Evolutionary conservation across 1,140 invertebrate genomes (phyloP).

Genomic region (Drosophila kurseongensis): DNA sequence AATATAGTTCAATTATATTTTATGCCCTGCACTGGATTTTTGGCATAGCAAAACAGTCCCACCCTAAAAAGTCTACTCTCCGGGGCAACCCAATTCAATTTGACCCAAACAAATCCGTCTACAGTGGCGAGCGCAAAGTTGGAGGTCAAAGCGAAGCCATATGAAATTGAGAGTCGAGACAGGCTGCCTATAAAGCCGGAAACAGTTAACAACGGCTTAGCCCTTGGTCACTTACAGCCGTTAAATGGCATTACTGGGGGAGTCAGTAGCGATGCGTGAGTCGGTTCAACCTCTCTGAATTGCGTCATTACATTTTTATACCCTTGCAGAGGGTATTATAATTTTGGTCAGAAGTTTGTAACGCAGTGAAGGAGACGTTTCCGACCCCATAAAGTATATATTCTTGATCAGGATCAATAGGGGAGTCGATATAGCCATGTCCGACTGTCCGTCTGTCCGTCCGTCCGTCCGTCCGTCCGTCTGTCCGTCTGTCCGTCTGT

Average conservation of each 20-base stretch:
- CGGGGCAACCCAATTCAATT: neutral
- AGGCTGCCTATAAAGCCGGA: slow-evolving; percentile 57
- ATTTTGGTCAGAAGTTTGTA: no score
- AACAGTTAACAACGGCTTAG: slow-evolving; percentile 77
- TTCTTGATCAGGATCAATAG: no score
- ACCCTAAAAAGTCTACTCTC: neutral
- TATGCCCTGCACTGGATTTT: neutral
- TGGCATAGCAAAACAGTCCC: no score
- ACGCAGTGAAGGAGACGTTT: no score
- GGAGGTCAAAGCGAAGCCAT: slow-evolving; percentile 58
- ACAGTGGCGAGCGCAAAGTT: neutral
- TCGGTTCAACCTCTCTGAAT: neutral
- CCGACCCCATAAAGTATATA: no score
- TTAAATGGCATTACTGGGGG: slow-evolving; percentile 70
- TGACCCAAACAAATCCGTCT: neutral
- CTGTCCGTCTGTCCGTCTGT: no score
- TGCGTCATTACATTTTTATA: slow-evolving; percentile 34
- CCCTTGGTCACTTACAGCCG: slow-evolving; percentile 67
- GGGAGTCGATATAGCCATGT: no score
- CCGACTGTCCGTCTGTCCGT: no score
- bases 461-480: no score
- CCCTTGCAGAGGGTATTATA: no score
- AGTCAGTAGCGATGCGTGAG: slow-evolving; percentile 1
- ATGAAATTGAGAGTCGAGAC: slow-evolving; percentile 36
- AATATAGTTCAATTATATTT: no score